Percentiles rank a stretch among this genome's conserved stretches.
Conservation (phyloP, 2,113 vertebrate genomes). For the Elgaria multicarinata region DNA sequence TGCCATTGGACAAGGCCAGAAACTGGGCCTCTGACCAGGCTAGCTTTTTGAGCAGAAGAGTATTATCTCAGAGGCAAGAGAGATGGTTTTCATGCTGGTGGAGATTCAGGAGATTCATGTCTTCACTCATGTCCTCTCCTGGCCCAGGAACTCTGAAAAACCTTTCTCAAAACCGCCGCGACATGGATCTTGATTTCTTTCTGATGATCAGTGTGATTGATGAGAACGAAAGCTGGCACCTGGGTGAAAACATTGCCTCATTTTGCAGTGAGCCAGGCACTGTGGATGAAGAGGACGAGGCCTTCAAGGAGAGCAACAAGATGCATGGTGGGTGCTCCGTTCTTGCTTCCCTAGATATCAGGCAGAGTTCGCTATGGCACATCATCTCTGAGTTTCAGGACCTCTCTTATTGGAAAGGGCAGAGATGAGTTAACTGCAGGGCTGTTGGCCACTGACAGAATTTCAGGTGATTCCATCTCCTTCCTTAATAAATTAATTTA, state of each 20-base stretch:
- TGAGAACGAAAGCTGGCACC: constrained; percentile 83
- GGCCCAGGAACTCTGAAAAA: constrained; percentile 70
- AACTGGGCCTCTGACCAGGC: not conserved
- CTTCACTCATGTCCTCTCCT: constrained; percentile 27
- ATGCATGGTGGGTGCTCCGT: constrained; percentile 77
- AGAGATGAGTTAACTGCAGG: no score
- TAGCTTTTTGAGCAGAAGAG: no score
- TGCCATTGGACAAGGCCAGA: no score
- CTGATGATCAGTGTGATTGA: constrained; percentile 82
- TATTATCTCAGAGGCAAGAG: not conserved
- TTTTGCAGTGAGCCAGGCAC: constrained; percentile 75
- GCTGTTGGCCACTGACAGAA: not conserved
- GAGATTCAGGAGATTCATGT: not conserved
- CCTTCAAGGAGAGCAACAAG: constrained; percentile 79
- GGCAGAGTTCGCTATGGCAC: not conserved
- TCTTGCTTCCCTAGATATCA: not conserved
- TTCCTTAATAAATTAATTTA: no score
- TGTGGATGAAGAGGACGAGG: constrained; percentile 76
- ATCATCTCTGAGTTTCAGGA: not conserved
- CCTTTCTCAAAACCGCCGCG: constrained; percentile 68
- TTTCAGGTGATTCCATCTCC: no score
- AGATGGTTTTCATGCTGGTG: not conserved
- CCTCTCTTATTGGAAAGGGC: not conserved
- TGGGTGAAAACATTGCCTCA: constrained; percentile 76
- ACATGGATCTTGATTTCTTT: constrained; percentile 79